Percentiles rank a stretch among this genome's conserved stretches.
phyloP scores from a whole-genome alignment of 2,797 vertebrate genomes.

The Pangasius djambal region DNA sequence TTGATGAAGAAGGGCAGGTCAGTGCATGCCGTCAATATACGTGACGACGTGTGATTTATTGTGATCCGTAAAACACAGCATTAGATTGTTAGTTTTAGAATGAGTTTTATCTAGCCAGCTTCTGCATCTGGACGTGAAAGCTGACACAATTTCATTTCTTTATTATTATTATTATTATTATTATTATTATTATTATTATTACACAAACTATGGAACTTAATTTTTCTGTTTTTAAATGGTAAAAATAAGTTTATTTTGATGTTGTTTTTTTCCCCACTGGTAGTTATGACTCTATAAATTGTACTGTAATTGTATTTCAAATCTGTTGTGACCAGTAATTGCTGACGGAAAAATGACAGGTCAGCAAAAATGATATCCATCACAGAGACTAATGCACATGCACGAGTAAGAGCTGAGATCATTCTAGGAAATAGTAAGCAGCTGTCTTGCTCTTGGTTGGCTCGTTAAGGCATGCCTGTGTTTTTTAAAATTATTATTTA shows the following conservation, averaged over 20 bases:
- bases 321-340: neutral
- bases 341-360: neutral
- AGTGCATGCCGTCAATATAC: constrained; percentile 36
- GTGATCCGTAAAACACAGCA: neutral
- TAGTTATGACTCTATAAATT: too few species aligned
- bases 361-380: too few species aligned
- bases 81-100: neutral
- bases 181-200: neutral
- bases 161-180: neutral
- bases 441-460: neutral
- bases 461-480: neutral
- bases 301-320: neutral
- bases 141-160: neutral
- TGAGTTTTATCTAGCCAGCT: too few species aligned
- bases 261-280: too few species aligned
- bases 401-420: too few species aligned
- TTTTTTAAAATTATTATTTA: too few species aligned
- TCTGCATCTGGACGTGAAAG: too few species aligned
- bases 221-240: too few species aligned
- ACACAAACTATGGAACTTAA: too few species aligned
- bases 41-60: too few species aligned
- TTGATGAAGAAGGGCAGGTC: constrained; percentile 94
- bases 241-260: too few species aligned
- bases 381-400: neutral
- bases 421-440: neutral